Evolutionary conservation across 2,797 vertebrate genomes (phyloP), one percentile per base, ranked within the genome.

Genomic region (Coregonus ussuriensis): DNA sequence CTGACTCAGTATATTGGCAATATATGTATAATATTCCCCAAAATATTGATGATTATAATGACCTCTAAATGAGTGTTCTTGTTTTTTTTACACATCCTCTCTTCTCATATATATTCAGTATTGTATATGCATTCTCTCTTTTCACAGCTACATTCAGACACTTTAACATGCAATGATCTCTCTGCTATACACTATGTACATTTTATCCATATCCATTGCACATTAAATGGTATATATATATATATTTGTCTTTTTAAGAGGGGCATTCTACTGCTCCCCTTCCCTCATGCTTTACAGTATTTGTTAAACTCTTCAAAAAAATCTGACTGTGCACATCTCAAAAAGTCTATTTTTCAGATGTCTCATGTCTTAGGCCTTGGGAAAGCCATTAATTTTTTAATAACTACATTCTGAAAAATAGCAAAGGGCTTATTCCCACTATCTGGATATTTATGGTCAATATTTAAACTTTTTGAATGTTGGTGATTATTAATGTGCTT

Each of bases 101-200:
- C 29, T 62, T 37, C 54, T 3, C 2, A n/a, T 6, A 5, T 33
- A 29, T 62, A 21, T 37, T 16, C 7, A 56, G 7, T 73, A 33
- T 29, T 53, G 47, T 6, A 21, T 25, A 1, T 59, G 33, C 72
- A 62, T 25, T n/a, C 29, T 65, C 56, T 67, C 53, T 13, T 77
- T 66, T 71, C 70, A 77, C 72, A 83, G 31, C 41, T 71, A 74
- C 78, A 78, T 83, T 84, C 75, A 83, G 77, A 79, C 56, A 21
- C 77, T 81, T 67, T 78, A 78, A 78, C 88, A 89, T 90, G 87
- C 86, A 85, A 81, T 84, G 70, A 79, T 81, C 75, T 84, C 71
- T 80, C 72, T 72, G 68, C 71, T 86, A 82, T 84, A 88, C 76
- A 90, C 71, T 88, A 89, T 88, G 79, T 88, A 88, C 88, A 91